These are phyloP conservation scores for Labrus mixtus DNA, from an alignment of 2,113 vertebrate genomes.

Conservation along the genomic window DNA sequence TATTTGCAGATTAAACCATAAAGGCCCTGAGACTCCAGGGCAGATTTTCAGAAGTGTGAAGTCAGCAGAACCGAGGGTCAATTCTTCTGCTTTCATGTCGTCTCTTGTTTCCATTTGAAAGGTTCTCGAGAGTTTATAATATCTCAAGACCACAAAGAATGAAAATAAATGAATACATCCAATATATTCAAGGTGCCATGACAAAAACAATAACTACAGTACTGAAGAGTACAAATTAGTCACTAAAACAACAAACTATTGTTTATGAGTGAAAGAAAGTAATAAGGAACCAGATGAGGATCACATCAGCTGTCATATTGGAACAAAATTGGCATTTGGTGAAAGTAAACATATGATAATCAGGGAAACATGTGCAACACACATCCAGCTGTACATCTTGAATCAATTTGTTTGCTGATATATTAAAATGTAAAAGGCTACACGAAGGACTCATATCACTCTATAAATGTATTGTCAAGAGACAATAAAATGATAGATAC, in stretches of 20 bases:
- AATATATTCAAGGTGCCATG: background rate
- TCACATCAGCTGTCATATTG: background rate
- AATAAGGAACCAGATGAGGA: constrained; percentile 10
- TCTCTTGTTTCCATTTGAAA: background rate
- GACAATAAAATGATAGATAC: background rate
- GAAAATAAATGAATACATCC: background rate
- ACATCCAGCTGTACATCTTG: constrained; percentile 36
- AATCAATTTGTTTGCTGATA: constrained; percentile 29
- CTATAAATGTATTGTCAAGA: background rate
- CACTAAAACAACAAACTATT: constrained; percentile 10
- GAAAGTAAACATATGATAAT: constrained; percentile 36
- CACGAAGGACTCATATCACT: background rate
- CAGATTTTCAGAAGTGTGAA: constrained; percentile 14
- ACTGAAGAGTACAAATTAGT: background rate
- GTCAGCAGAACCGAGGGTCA: constrained; percentile 13
- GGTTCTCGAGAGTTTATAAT: background rate
- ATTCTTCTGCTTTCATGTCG: background rate
- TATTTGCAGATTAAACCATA: constrained; percentile 13
- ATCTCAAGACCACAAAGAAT: no score
- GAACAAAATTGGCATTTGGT: constrained; percentile 2
- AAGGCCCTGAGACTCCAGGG: background rate
- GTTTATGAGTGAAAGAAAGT: background rate
- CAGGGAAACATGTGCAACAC: constrained; percentile 31
- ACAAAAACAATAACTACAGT: background rate
- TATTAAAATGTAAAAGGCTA: constrained; percentile 10